Evolutionary conservation across 1,140 invertebrate species (phyloP).

Genomic region (Galleria mellonella): DNA sequence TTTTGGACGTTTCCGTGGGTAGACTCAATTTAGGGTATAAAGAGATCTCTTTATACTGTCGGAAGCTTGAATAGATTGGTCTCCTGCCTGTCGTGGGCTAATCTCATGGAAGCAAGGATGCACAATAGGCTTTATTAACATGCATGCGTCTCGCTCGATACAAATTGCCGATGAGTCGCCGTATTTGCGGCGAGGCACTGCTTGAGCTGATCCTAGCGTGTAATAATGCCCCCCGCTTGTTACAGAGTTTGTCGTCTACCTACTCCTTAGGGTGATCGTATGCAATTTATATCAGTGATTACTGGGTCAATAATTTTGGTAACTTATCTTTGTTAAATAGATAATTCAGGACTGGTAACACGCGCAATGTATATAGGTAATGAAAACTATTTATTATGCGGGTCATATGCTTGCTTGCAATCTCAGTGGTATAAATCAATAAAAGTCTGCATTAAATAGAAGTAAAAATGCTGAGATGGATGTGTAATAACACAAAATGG

Average conservation of each 20-base stretch:
- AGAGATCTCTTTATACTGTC: neutral
- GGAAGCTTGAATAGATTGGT: conserved; percentile 8
- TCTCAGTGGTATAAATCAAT: too few species aligned
- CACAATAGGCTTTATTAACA: conserved; percentile 61
- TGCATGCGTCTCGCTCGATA: conserved; percentile 40
- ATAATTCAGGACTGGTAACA: too few species aligned
- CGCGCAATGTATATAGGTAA: neutral
- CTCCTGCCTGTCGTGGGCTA: conserved; percentile 16
- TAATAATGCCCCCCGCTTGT: conserved; percentile 12
- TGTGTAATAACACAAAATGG: too few species aligned
- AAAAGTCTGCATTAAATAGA: too few species aligned
- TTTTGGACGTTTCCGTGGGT: neutral
- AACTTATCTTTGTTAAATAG: too few species aligned
- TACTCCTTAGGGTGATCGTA: neutral
- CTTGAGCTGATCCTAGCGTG: conserved; percentile 11
- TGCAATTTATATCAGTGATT: too few species aligned
- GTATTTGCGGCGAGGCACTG: conserved; percentile 13
- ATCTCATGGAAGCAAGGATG: conserved; percentile 31
- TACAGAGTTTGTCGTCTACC: conserved; percentile 10
- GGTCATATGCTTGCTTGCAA: too few species aligned
- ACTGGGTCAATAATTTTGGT: neutral
- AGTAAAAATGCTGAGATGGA: too few species aligned
- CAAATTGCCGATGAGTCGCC: conserved; percentile 40
- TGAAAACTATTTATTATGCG: too few species aligned
- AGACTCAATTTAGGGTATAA: neutral